Conservation (phyloP, 2,888 invertebrate species). For the Perdita meconis region DNA sequence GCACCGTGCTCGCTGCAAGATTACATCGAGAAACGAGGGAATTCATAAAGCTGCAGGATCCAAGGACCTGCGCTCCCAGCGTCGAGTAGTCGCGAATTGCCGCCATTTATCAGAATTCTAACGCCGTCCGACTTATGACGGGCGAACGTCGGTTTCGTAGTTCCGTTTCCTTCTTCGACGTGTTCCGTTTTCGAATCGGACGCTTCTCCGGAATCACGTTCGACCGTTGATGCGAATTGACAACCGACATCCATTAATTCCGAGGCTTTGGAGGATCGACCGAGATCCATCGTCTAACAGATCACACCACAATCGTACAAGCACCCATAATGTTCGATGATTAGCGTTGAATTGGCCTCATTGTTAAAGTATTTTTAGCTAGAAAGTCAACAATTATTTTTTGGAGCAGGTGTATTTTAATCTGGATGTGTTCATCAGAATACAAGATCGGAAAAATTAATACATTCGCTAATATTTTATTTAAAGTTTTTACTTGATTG, state of each 20-base stretch:
- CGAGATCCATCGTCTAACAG: conserved; percentile 41
- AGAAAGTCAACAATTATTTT: no score
- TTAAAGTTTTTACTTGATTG: no score
- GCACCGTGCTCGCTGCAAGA: background rate
- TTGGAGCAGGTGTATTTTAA: no score
- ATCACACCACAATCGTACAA: conserved; percentile 37
- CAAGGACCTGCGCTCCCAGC: background rate
- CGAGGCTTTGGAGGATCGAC: conserved; percentile 35
- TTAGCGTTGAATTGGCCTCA: background rate
- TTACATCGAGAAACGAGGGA: background rate
- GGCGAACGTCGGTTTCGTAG: conserved; percentile 6
- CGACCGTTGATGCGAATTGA: conserved; percentile 40
- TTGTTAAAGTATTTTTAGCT: conserved; percentile 11
- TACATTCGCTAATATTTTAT: no score
- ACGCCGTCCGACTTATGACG: conserved; percentile 7
- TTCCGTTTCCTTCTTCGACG: conserved; percentile 23
- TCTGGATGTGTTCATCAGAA: no score
- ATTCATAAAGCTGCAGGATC: background rate
- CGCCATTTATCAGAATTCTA: conserved; percentile 14
- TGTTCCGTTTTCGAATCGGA: conserved; percentile 10
- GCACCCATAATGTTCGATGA: conserved; percentile 13
- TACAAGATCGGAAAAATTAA: no score
- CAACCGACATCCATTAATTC: conserved; percentile 61
- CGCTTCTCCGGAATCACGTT: conserved; percentile 11
- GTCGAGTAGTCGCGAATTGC: background rate